phyloP scores from a whole-genome alignment of 35 echinoderm and acorn worm species.

The Apostichopus californicus region DNA sequence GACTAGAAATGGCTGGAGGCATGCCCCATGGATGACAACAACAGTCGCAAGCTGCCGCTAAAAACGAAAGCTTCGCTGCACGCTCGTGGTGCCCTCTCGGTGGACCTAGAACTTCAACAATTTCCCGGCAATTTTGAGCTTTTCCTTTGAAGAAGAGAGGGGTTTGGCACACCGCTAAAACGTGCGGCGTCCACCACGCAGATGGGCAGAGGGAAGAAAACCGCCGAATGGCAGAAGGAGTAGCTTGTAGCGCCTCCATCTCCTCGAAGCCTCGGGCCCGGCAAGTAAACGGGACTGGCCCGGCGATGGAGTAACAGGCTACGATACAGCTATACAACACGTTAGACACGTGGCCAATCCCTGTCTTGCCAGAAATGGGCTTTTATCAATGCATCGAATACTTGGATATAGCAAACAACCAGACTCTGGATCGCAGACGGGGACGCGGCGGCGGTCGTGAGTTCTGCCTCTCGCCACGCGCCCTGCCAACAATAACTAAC shows the following conservation, averaged over 20 bases:
- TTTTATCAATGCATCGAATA: constrained; percentile 56
- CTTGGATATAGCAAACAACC: constrained; percentile 52
- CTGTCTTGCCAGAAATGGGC: constrained; percentile 52
- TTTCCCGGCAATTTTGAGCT: constrained; percentile 35
- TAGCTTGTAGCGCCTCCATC: constrained; percentile 17
- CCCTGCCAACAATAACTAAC: constrained; percentile 57
- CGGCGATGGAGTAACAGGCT: constrained; percentile 12
- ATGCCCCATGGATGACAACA: constrained; percentile 30
- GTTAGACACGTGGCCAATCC: constrained; percentile 47
- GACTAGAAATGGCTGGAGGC: constrained; percentile 41
- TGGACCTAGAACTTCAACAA: constrained; percentile 47
- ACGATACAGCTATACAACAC: constrained; percentile 25
- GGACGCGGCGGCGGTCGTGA: constrained; percentile 39
- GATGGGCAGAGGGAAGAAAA: constrained; percentile 19
- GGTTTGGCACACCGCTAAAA: constrained; percentile 56
- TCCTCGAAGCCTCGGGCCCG: constrained; percentile 49
- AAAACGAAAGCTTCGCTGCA: constrained; percentile 35
- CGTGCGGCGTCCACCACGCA: constrained; percentile 52
- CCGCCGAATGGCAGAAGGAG: constrained; percentile 10
- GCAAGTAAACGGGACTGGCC: constrained; percentile 47
- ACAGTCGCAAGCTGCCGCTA: constrained; percentile 30
- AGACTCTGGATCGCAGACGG: neutral
- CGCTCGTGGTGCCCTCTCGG: constrained; percentile 21
- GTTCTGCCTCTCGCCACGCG: constrained; percentile 50
- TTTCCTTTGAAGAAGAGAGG: constrained; percentile 30